Percentiles rank a stretch among this genome's conserved stretches.
These are phyloP conservation scores for Andrena haemorrhoa DNA, from an alignment of 2,888 invertebrate species.

Conservation along the genomic window DNA sequence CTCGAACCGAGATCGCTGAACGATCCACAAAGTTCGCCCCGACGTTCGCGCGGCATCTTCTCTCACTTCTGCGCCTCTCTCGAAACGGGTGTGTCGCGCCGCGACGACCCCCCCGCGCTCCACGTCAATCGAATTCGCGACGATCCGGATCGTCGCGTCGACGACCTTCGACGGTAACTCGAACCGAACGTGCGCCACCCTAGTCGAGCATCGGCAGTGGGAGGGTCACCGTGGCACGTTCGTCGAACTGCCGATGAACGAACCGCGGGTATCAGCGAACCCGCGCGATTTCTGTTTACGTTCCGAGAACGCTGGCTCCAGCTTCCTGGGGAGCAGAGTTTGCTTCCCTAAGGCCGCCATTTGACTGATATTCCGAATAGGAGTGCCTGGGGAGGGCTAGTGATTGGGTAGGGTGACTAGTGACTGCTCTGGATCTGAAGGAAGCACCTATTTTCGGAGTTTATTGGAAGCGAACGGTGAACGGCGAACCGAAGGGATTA, in stretches of 20 bases:
- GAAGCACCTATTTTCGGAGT: too few species aligned
- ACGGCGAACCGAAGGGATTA: background rate
- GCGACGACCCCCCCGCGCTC: conserved; percentile 3
- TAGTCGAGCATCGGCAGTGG: background rate
- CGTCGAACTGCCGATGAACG: background rate
- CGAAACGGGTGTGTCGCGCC: background rate
- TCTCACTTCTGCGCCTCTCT: background rate
- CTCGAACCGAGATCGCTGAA: conserved; percentile 53
- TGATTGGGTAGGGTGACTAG: background rate
- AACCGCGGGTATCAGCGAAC: conserved; percentile 9
- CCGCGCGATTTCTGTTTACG: conserved; percentile 30
- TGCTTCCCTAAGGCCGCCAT: background rate
- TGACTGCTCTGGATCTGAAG: background rate
- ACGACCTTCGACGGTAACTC: conserved; percentile 7
- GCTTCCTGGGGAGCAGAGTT: background rate
- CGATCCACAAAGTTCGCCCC: conserved; percentile 8
- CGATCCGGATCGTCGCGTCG: background rate
- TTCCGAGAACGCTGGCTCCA: conserved; percentile 5
- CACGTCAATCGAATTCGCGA: background rate
- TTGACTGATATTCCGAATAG: conserved; percentile 1
- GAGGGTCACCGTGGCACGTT: background rate
- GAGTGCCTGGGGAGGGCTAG: background rate
- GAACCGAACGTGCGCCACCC: background rate
- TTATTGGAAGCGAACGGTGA: background rate
- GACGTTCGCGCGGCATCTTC: background rate